These are phyloP conservation scores for Coremacera marginata DNA, from an alignment of 2,888 invertebrate genomes.

Conservation along the genomic window DNA sequence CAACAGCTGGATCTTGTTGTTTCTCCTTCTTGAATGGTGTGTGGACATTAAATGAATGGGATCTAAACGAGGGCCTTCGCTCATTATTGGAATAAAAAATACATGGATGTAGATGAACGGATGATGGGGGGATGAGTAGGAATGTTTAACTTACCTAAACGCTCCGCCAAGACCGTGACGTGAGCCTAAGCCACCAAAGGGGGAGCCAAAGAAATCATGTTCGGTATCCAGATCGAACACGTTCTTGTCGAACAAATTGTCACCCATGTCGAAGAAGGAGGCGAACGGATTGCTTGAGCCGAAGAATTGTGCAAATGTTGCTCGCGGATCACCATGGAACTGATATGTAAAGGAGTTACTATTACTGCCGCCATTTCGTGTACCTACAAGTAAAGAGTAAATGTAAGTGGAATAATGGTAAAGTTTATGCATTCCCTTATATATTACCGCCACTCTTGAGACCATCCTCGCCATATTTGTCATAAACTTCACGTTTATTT, in stretches of 20 bases:
- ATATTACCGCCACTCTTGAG: constrained; percentile 78
- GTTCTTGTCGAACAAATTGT: constrained; percentile 74
- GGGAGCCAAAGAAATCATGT: constrained; percentile 84
- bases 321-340: constrained; percentile 95
- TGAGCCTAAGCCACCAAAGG: constrained; percentile 79
- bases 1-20: constrained; percentile 90
- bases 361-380: constrained; percentile 74
- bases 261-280: constrained; percentile 85
- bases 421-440: no score
- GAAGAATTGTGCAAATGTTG: constrained; percentile 98
- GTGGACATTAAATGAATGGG: constrained; percentile 91
- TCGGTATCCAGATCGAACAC: constrained; percentile 82
- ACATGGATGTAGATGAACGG: constrained; percentile 61
- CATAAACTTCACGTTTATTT: constrained; percentile 95
- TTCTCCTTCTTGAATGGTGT: constrained; percentile 82
- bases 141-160: constrained; percentile 63
- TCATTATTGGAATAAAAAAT: constrained; percentile 42
- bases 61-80: constrained; percentile 76
- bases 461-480: constrained; percentile 93
- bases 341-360: constrained; percentile 83
- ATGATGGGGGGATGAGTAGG: not conserved
- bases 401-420: no score
- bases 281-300: constrained; percentile 95
- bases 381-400: constrained; percentile 66
- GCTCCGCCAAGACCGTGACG: constrained; percentile 81